A percentile compares a stretch with the other conserved stretches of the same genome.
Evolutionary conservation across 1,140 invertebrate genomes (phyloP).

Genomic region (Grapholita molesta): DNA sequence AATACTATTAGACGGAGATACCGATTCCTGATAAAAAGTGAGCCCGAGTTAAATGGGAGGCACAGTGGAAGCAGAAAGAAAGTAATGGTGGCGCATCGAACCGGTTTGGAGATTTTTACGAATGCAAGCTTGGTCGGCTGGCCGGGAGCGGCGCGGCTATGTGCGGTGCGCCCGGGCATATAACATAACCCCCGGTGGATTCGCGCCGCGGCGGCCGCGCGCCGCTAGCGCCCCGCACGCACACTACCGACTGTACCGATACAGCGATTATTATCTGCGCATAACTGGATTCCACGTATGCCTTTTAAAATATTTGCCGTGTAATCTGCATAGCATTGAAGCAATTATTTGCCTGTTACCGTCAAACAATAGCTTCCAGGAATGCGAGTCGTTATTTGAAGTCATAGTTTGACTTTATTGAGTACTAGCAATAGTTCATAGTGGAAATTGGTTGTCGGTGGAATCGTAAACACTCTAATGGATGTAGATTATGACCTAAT

Average conservation of each 20-base stretch:
- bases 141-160: conserved; percentile 50
- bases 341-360: conserved; percentile 55
- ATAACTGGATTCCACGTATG: conserved; percentile 61
- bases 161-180: conserved; percentile 63
- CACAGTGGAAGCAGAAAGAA: conserved; percentile 74
- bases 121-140: conserved; percentile 69
- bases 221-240: conserved; percentile 20
- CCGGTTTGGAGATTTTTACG: conserved; percentile 77
- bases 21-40: conserved; percentile 77
- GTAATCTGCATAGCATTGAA: conserved; percentile 45
- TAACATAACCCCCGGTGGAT: conserved; percentile 67
- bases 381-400: conserved; percentile 49
- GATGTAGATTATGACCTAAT: conserved; percentile 37
- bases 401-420: conserved; percentile 40
- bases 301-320: conserved; percentile 62
- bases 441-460: background rate
- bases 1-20: conserved; percentile 77
- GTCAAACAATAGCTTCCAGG: conserved; percentile 53
- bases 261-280: conserved; percentile 58
- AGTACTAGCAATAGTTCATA: conserved; percentile 26
- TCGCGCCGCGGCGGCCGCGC: conserved; percentile 57
- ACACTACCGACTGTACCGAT: conserved; percentile 37
- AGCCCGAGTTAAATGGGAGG: conserved; percentile 75
- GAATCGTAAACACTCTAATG: conserved; percentile 39
- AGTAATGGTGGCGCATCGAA: conserved; percentile 76